Evolutionary conservation across 2,797 vertebrate species (phyloP).

Genomic region (Catharus ustulatus): DNA sequence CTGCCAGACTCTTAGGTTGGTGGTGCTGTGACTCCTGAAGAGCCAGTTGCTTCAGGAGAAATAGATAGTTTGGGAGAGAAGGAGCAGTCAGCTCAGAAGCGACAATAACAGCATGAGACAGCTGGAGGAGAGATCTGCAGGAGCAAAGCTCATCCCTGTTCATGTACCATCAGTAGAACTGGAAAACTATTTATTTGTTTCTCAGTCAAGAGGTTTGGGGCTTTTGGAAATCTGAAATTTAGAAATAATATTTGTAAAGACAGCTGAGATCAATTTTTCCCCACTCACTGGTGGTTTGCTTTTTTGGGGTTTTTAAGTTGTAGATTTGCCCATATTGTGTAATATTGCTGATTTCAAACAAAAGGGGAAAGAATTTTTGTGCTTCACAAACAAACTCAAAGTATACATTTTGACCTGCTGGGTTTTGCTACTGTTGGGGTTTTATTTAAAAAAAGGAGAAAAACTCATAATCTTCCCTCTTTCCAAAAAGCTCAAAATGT

Average conservation of each 20-base stretch:
- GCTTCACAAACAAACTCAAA: background rate
- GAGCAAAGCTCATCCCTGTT: background rate
- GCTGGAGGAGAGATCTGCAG: background rate
- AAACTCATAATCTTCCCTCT: background rate
- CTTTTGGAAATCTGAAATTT: background rate
- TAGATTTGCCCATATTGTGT: background rate
- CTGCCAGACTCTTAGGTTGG: background rate
- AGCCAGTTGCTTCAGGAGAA: background rate
- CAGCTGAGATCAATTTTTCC: background rate
- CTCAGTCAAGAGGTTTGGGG: background rate
- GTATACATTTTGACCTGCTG: background rate
- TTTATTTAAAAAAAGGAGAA: background rate
- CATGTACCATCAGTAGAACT: fast-evolving
- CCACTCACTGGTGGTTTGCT: background rate
- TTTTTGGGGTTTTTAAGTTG: background rate
- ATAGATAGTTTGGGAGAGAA: background rate
- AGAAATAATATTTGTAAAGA: fast-evolving
- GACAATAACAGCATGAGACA: background rate
- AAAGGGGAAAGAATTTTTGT: background rate
- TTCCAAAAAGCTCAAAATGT: background rate
- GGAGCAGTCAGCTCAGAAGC: background rate
- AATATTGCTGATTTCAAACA: background rate
- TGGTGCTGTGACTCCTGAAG: background rate
- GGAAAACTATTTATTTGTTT: background rate
- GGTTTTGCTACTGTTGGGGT: background rate